Evolutionary conservation across 1,140 invertebrate species (phyloP).

Genomic region (Plutomurus gul): DNA sequence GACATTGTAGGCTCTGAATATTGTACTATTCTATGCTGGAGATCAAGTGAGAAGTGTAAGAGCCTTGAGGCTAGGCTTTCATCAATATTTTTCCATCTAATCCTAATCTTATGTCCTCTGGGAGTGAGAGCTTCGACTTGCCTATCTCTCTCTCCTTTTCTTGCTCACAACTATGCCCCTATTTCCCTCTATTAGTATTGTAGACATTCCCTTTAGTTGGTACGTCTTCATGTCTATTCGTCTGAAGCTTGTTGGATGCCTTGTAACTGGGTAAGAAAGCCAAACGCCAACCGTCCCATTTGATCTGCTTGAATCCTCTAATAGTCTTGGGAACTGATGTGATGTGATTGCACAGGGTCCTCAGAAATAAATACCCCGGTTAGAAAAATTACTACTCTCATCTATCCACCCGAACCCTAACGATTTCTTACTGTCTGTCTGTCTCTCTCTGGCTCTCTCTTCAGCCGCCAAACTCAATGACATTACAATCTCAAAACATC

Average conservation of each 20-base stretch:
- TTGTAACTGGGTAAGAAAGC: neutral
- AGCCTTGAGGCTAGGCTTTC: slow-evolving; percentile 18
- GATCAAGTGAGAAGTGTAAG: slow-evolving; percentile 5
- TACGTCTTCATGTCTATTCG: neutral
- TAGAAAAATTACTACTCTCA: neutral
- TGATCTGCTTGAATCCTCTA: slow-evolving; percentile 28
- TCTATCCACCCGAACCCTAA: neutral
- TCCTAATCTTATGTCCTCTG: slow-evolving; percentile 15
- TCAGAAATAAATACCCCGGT: neutral
- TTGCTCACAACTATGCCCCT: too few species aligned
- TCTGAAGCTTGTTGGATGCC: neutral
- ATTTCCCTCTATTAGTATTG: neutral
- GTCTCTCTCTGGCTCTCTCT: too few species aligned
- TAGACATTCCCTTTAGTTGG: neutral
- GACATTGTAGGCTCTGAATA: neutral
- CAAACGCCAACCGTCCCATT: slow-evolving; percentile 21
- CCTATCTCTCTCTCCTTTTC: too few species aligned
- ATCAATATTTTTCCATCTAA: slow-evolving; percentile 28
- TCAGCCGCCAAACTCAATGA: too few species aligned
- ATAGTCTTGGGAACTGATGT: slow-evolving; percentile 17
- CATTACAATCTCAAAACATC: too few species aligned
- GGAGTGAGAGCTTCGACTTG: too few species aligned
- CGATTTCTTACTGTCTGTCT: too few species aligned
- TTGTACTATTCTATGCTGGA: neutral
- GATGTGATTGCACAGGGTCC: slow-evolving; percentile 17